A percentile compares a stretch with the other conserved stretches of the same genome.
phyloP scores from a whole-genome alignment of 1,140 invertebrate genomes.

The Drosophila bocki region DNA sequence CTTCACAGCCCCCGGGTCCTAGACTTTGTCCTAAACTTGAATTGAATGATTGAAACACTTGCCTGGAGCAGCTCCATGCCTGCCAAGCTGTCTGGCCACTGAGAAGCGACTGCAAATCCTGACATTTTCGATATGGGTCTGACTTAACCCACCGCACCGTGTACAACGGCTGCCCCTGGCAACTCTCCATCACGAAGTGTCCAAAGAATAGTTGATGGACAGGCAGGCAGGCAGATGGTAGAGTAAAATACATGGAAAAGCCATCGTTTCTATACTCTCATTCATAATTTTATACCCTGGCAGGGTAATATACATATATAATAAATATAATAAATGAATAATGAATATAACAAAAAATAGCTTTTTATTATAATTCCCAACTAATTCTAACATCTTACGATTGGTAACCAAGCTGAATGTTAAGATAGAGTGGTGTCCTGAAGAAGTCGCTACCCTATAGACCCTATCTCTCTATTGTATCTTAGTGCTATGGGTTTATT shows the following conservation, averaged over 20 bases:
- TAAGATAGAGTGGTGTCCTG: no score
- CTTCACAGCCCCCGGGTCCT: slow-evolving; percentile 6
- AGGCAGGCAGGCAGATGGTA: slow-evolving; percentile 5
- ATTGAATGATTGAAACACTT: slow-evolving; percentile 43
- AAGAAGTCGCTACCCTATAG: no score
- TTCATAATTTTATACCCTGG: not conserved
- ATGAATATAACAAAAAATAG: no score
- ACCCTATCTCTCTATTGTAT: no score
- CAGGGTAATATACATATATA: no score
- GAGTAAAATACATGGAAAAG: not conserved
- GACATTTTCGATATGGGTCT: slow-evolving; percentile 77
- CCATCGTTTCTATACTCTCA: not conserved
- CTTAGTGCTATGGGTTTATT: no score
- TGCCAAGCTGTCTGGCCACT: slow-evolving; percentile 19
- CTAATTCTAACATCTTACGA: no score
- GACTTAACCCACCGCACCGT: slow-evolving; percentile 30
- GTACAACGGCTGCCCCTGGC: not conserved
- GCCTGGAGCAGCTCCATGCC: slow-evolving; percentile 24
- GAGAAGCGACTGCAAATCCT: slow-evolving; percentile 28
- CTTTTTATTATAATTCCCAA: no score
- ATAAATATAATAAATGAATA: no score
- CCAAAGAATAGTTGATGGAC: slow-evolving; percentile 46
- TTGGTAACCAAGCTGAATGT: no score
- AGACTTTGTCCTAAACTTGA: slow-evolving; percentile 26
- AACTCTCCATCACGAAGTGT: slow-evolving; percentile 19